Evolutionary conservation across 1,140 invertebrate species (phyloP).

Genomic region (Ditylenchus dipsaci): DNA sequence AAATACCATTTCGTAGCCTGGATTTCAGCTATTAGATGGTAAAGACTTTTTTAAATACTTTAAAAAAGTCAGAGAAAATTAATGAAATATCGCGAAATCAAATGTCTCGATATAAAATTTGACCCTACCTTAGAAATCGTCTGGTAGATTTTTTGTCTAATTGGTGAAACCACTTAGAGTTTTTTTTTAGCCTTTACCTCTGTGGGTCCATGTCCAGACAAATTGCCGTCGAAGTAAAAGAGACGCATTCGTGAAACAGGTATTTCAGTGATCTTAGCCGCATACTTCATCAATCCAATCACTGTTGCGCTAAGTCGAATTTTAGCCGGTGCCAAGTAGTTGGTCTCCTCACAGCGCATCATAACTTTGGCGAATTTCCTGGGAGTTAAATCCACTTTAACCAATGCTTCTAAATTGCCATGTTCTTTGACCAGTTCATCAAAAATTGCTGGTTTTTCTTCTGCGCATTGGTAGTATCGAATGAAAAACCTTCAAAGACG

Average conservation of each 20-base stretch:
- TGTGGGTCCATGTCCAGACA: neutral
- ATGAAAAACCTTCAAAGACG: constrained; percentile 8
- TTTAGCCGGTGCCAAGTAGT: neutral
- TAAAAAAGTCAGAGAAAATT: no score
- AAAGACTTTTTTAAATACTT: no score
- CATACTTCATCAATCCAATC: constrained; percentile 14
- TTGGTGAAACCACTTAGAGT: neutral
- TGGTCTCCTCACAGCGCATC: constrained; percentile 25
- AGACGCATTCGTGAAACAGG: constrained; percentile 13
- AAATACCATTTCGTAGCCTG: no score
- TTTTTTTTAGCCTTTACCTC: neutral
- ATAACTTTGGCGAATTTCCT: constrained; percentile 11
- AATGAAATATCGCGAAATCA: no score
- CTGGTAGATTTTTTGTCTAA: no score
- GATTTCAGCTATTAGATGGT: neutral
- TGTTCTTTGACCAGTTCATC: constrained; percentile 11
- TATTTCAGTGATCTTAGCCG: constrained; percentile 17
- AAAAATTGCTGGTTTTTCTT: constrained; percentile 6
- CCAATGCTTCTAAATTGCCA: constrained; percentile 22
- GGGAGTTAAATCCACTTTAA: constrained; percentile 28
- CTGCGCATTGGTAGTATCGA: constrained; percentile 10
- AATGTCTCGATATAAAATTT: no score
- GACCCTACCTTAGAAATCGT: no score
- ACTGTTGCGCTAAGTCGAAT: constrained; percentile 19
- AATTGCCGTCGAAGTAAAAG: constrained; percentile 15